These are phyloP conservation scores for Drosophila yooni DNA, from an alignment of 2,888 invertebrate species.

Conservation along the genomic window DNA sequence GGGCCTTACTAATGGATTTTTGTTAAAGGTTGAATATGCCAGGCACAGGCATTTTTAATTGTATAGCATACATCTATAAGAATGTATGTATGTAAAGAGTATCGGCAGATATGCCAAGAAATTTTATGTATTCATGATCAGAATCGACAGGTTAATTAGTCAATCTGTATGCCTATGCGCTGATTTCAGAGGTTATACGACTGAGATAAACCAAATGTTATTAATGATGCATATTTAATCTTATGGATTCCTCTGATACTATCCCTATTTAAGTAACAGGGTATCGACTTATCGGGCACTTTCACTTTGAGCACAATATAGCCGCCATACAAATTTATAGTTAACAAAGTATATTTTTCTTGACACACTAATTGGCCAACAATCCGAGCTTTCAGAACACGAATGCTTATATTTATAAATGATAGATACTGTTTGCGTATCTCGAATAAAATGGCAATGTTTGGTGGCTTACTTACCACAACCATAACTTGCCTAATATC, in stretches of 20 bases:
- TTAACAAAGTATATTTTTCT: neutral
- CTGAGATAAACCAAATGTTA: neutral
- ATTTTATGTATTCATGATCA: neutral
- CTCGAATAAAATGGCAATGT: neutral
- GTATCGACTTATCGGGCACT: neutral
- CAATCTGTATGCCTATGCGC: neutral
- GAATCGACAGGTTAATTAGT: too few relatives aligned
- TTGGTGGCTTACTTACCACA: neutral
- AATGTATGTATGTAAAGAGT: neutral
- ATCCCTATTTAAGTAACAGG: neutral
- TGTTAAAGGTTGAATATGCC: constrained; percentile 10
- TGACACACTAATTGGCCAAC: constrained; percentile 1
- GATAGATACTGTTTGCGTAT: neutral
- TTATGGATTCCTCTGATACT: neutral
- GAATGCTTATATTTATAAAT: neutral
- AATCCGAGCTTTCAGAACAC: neutral
- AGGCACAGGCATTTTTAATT: neutral
- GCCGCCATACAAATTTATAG: neutral
- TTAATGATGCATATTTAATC: neutral
- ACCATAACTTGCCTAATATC: constrained; percentile 7
- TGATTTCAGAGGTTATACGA: neutral
- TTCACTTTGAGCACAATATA: neutral
- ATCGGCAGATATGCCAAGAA: neutral
- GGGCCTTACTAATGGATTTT: neutral
- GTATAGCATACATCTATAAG: neutral